These are phyloP conservation scores for Tolypeutes matacus DNA, from an alignment of 2,797 vertebrate genomes.

Conservation along the genomic window DNA sequence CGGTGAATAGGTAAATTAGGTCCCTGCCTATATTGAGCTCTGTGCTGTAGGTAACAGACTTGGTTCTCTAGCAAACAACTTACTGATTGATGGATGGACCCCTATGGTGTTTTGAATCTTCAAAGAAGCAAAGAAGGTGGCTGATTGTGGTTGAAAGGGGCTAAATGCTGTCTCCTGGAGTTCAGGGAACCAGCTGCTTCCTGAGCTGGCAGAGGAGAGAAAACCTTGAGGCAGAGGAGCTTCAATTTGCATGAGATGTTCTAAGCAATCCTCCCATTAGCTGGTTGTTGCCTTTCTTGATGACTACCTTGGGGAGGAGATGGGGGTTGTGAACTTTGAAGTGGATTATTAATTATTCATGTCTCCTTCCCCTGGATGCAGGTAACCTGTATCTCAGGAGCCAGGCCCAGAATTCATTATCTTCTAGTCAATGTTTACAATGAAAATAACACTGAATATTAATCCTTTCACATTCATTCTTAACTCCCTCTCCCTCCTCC, in stretches of 20 bases:
- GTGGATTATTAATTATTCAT: conserved; percentile 86
- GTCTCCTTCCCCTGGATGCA: conserved; percentile 78
- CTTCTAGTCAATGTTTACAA: conserved; percentile 82
- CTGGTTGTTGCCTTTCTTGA: conserved; percentile 79
- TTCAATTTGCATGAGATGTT: conserved; percentile 80
- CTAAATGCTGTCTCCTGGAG: conserved; percentile 72
- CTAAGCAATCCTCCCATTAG: conserved; percentile 80
- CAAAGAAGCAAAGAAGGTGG: conserved; percentile 56
- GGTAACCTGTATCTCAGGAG: conserved; percentile 83
- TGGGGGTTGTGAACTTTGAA: conserved; percentile 85
- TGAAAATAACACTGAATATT: conserved; percentile 85
- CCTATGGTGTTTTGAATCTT: conserved; percentile 65
- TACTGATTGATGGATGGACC: conserved; percentile 47
- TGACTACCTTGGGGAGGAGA: conserved; percentile 82
- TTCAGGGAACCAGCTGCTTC: conserved; percentile 65
- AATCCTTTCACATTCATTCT: conserved; percentile 79
- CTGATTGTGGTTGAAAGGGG: conserved; percentile 63
- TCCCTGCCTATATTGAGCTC: neutral
- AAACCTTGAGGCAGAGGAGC: conserved; percentile 74
- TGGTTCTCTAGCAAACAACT: conserved; percentile 30
- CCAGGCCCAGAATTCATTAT: conserved; percentile 85
- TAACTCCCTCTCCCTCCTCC: conserved; percentile 66
- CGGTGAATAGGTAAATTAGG: neutral
- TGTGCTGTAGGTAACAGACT: neutral
- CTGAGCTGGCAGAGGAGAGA: conserved; percentile 52